Evolutionary conservation across 1,140 invertebrate genomes (phyloP), one percentile per base, ranked within the genome.

Genomic region (Drosophila mauritiana): DNA sequence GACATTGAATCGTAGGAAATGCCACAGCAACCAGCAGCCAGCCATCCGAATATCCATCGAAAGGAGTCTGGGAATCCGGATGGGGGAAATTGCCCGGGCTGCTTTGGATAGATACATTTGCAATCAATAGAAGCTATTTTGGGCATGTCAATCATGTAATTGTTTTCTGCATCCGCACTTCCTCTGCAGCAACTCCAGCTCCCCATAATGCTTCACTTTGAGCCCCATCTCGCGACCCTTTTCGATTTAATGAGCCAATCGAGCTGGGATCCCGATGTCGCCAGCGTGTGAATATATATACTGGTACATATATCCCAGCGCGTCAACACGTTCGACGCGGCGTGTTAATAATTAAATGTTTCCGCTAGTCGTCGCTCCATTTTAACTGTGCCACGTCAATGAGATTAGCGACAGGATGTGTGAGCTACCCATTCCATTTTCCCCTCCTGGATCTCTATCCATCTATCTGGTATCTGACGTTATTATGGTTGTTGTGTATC

Each of bases 291-390:
- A 52, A 31, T 57, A 56, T 61, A 58, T 55, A 39, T 20, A 77
- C 13, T 7, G 7, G 8, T 6, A 42, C 70, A 39, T 17, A 20
- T 43, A 45, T 42, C 12, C 10, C n/a, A 34, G 73, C 61, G 45
- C 73, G 56, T 81, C 78, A 69, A 59, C 73, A 64, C 76, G 52
- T 65, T 64, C 42, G 53, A 42, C 48, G 46, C 40, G 45, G 39
- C 42, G 83, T 88, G 76, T 88, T 69, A 89, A 88, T 88, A 89
- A 89, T 83, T 69, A 69, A 79, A 59, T 67, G 57, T 67, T 83
- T 88, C 83, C 79, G 83, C 55, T 78, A 49, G 64, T 67, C 52
- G 46, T 49, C 52, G 61, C 77, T 53, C 46, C 62, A 55, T 36
- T 73, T 73, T 43, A 64, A 55, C 72, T 64, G 64, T 54, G 54